Evolutionary conservation across 2,888 invertebrate genomes (phyloP).

Genomic region (Augiades crinisus): DNA sequence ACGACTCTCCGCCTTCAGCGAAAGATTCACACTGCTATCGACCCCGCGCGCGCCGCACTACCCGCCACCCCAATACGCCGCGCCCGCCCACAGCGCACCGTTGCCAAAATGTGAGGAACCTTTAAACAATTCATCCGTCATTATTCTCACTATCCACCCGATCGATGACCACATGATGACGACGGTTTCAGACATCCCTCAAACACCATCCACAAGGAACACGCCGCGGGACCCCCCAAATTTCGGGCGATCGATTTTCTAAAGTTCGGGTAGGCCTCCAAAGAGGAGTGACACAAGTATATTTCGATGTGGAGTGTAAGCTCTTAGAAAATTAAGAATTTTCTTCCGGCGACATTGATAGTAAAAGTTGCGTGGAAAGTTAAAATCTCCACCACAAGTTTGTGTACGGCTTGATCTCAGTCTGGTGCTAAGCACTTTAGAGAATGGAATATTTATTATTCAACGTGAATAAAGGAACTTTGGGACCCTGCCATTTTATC

Average conservation of each 20-base stretch:
- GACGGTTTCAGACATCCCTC: background rate
- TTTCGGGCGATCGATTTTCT: slow-evolving; percentile 14
- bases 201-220: background rate
- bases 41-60: slow-evolving; percentile 61
- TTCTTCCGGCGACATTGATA: background rate
- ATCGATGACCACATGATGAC: slow-evolving; percentile 52
- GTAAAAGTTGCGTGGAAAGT: background rate
- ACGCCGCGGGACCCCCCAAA: background rate
- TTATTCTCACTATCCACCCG: slow-evolving; percentile 49
- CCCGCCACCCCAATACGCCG: slow-evolving; percentile 45
- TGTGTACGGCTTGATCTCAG: background rate
- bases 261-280: slow-evolving; percentile 1
- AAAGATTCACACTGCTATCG: slow-evolving; percentile 67
- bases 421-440: slow-evolving; percentile 1
- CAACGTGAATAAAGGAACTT: background rate
- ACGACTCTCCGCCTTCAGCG: slow-evolving; percentile 48
- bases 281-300: slow-evolving; percentile 5
- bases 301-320: background rate
- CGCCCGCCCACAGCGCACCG: slow-evolving; percentile 60
- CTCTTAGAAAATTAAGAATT: background rate
- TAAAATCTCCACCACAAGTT: background rate
- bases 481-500: background rate
- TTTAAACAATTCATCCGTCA: slow-evolving; percentile 70
- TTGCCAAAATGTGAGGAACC: slow-evolving; percentile 65
- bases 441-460: slow-evolving; percentile 3